Evolutionary conservation across 2,797 vertebrate genomes (phyloP).

Genomic region (Platalea minor): DNA sequence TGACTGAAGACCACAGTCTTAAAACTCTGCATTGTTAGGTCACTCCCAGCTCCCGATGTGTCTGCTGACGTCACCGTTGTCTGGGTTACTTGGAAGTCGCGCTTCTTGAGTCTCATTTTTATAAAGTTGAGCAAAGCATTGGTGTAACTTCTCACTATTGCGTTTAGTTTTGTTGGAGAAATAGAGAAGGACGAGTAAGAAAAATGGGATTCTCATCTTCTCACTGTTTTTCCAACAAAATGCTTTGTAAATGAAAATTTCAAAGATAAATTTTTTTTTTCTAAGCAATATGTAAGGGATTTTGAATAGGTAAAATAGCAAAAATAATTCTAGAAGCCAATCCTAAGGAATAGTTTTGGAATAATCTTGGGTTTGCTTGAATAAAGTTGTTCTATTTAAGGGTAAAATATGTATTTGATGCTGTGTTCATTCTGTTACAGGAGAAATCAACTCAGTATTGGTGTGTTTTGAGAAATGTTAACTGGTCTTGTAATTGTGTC

Average conservation of each 20-base stretch:
- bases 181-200: background rate
- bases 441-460: background rate
- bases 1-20: too few species aligned
- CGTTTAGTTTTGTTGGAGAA: background rate
- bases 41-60: background rate
- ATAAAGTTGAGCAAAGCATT: background rate
- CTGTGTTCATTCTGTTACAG: background rate
- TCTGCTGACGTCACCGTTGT: accelerated
- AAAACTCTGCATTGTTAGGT: background rate
- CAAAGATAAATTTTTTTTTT: background rate
- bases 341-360: background rate
- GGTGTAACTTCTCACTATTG: background rate
- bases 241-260: background rate
- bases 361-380: conserved; percentile 6
- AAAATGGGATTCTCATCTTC: background rate
- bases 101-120: background rate
- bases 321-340: background rate
- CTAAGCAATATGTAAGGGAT: background rate
- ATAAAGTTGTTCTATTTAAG: conserved; percentile 52
- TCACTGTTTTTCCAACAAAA: background rate
- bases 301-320: background rate
- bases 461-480: background rate
- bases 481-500: too few species aligned
- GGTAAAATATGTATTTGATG: background rate
- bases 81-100: background rate